Conservation (phyloP, 1,140 invertebrate species). For the Temnothorax nylanderi region DNA sequence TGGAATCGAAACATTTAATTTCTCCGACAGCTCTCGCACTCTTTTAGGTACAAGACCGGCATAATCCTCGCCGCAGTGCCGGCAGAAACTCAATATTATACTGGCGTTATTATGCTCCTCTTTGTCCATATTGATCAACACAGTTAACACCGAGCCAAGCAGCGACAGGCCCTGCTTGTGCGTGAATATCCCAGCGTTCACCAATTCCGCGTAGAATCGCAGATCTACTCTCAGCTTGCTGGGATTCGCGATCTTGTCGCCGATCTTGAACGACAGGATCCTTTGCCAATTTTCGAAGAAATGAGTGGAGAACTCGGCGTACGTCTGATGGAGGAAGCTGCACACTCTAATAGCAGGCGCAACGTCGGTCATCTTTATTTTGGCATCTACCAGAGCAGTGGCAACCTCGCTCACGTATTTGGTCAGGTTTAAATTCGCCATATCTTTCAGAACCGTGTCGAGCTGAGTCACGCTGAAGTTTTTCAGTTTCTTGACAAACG, state of each 20-base stretch:
- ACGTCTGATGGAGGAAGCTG: conserved; percentile 95
- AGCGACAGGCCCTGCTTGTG: conserved; percentile 95
- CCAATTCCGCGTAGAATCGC: conserved; percentile 97
- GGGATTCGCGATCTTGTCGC: conserved; percentile 94
- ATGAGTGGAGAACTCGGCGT: conserved; percentile 94
- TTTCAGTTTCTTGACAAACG: conserved; percentile 98
- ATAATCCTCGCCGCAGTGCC: conserved; percentile 98
- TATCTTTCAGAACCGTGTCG: conserved; percentile 95
- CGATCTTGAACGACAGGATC: conserved; percentile 92
- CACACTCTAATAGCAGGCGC: conserved; percentile 93
- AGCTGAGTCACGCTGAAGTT: conserved; percentile 95
- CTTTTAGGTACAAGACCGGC: conserved; percentile 92
- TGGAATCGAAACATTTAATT: conserved; percentile 88
- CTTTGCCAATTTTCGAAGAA: conserved; percentile 98
- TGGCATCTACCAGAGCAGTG: conserved; percentile 95
- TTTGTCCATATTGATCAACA: conserved; percentile 96
- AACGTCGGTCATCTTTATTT: conserved; percentile 98
- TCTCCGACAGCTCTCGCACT: conserved; percentile 88
- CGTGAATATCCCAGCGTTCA: conserved; percentile 95
- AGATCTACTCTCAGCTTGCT: conserved; percentile 97
- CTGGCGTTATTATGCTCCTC: conserved; percentile 97
- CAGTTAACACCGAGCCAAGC: conserved; percentile 93
- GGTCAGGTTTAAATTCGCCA: conserved; percentile 95
- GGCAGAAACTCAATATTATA: conserved; percentile 98
- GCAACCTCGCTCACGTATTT: conserved; percentile 98